A percentile compares a stretch with the other conserved stretches of the same genome.
Conservation (phyloP, 2,797 vertebrate species). For the Euthynnus affinis region DNA sequence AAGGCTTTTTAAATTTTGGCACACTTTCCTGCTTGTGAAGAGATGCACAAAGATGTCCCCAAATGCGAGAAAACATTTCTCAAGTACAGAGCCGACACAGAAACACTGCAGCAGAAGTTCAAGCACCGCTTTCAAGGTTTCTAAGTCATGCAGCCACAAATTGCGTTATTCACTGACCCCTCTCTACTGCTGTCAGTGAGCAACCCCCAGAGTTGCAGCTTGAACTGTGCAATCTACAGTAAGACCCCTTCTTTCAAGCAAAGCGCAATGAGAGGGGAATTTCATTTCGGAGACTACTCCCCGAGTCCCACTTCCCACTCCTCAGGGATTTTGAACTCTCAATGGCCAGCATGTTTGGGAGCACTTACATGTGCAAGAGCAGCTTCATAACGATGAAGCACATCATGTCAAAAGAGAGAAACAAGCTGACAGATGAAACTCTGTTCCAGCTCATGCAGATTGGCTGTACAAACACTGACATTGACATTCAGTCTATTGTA, state of each 20-base stretch:
- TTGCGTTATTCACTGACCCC: neutral
- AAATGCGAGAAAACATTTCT: neutral
- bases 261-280: neutral
- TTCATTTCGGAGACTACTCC: conserved; percentile 2
- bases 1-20: neutral
- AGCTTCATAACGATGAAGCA: conserved; percentile 4
- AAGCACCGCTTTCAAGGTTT: neutral
- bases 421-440: neutral
- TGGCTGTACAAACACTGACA: conserved; percentile 13
- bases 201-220: neutral
- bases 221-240: neutral
- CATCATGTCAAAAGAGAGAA: neutral
- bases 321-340: neutral
- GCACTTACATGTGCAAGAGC: conserved; percentile 3
- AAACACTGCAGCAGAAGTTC: neutral
- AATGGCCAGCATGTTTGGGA: conserved; percentile 16
- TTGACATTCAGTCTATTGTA: conserved; percentile 4
- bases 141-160: neutral
- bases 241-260: conserved; percentile 13
- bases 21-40: neutral
- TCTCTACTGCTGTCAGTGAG: neutral
- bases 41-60: neutral
- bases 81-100: neutral
- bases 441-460: conserved; percentile 13
- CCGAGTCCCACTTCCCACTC: neutral